Evolutionary conservation across 2,888 invertebrate genomes (phyloP), one percentile per base, ranked within the genome.

Genomic region (Celastrina argiolus): DNA sequence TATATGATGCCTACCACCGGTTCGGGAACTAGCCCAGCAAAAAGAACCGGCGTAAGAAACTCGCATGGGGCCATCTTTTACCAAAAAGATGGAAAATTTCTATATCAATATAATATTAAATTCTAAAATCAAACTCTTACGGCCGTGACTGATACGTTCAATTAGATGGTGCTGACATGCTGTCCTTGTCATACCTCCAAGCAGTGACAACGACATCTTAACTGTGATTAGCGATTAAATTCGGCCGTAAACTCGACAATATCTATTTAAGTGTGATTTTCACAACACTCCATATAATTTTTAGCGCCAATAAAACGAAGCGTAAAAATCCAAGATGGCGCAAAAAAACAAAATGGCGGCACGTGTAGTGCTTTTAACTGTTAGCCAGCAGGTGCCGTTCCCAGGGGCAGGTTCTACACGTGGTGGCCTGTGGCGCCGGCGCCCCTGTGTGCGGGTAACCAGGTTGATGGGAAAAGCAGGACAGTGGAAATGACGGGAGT

Each of bases 321-420:
- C 42, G 36, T 56, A 59, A 67, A 68, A n/a, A 56, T 61, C 67
- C 64, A 64, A 67, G 51, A 51, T 51, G 51, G 51, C 51, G 51
- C 4, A 66, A 65, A 56, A 66, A 67, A 41, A n/a, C 26, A 39
- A 69, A 63, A 65, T 61, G 59, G 65, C 42, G 65, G 78, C 81
- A 79, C 80, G 81, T 78, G 75, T 80, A 78, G 81, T 81, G 83
- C 84, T 87, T 87, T 87, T 84, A 83, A 73, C 36, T 36, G 36
- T 36, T 36, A 2, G 8, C 5, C 68, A 79, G 81, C 89, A 88
- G 89, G 88, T 88, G 88, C 72, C 73, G 56, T 87, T 88, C 88
- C 86, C 87, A 85, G 80, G 78, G 76, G 68, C 66, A 70, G 78
- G 81, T 81, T 78, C 82, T 82, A 75, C 74, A 75, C 68, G 74